Evolutionary conservation across 2,797 vertebrate genomes (phyloP).

Genomic region (Lophius americanus): DNA sequence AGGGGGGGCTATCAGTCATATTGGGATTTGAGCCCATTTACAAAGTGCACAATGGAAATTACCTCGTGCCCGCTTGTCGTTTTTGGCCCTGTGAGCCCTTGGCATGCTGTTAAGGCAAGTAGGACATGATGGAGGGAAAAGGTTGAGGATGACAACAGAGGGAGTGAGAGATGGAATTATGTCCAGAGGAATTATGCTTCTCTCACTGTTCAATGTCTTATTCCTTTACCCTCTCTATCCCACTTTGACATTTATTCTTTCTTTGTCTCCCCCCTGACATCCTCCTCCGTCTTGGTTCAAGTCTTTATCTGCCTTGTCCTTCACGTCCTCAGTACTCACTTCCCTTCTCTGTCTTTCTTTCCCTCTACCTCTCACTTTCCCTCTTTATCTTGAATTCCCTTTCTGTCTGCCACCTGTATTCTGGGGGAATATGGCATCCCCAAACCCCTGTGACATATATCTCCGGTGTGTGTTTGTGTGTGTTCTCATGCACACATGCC

Average conservation of each 20-base stretch:
- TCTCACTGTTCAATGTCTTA: slow-evolving; percentile 26
- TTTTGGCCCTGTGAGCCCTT: slow-evolving; percentile 40
- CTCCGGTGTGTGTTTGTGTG: slow-evolving; percentile 67
- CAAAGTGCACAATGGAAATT: slow-evolving; percentile 77
- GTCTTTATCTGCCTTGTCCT: slow-evolving; percentile 53
- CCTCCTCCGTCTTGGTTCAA: slow-evolving; percentile 23
- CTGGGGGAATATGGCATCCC: slow-evolving; percentile 83
- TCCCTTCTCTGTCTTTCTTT: slow-evolving; percentile 31
- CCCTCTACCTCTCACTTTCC: slow-evolving; percentile 26
- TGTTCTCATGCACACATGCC: slow-evolving; percentile 72
- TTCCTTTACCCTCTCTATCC: slow-evolving; percentile 30
- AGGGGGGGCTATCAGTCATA: slow-evolving; percentile 61
- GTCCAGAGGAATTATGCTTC: slow-evolving; percentile 71
- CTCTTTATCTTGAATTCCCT: slow-evolving; percentile 38
- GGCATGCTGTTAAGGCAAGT: slow-evolving; percentile 49
- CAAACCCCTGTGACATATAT: slow-evolving; percentile 91
- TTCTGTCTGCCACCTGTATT: slow-evolving; percentile 79
- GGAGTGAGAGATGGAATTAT: slow-evolving; percentile 51
- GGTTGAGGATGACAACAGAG: slow-evolving; percentile 27
- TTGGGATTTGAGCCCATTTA: slow-evolving; percentile 80
- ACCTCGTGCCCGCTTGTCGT: slow-evolving; percentile 62
- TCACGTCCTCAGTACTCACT: slow-evolving; percentile 40
- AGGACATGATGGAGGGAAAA: slow-evolving; percentile 43
- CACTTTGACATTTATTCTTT: slow-evolving; percentile 35
- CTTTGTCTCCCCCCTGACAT: slow-evolving; percentile 22